Conservation (phyloP, 2,113 vertebrate genomes). For the Rhea pennata region DNA sequence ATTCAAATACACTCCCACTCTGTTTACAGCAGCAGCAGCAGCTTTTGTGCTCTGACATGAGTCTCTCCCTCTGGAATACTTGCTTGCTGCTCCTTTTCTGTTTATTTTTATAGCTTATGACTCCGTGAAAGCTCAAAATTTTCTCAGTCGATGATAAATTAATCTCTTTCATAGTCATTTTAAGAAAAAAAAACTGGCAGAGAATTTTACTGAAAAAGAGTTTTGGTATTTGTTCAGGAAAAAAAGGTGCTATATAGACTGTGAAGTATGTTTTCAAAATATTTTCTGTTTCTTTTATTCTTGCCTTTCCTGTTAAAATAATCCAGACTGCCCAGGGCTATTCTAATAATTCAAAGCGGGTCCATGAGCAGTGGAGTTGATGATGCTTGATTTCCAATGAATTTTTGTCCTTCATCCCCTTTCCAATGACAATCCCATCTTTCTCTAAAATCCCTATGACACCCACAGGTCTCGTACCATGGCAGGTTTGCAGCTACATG, state of each 20-base stretch:
- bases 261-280: not conserved
- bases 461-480: accelerated
- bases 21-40: not conserved
- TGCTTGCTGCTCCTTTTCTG: not conserved
- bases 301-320: not conserved
- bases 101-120: not conserved
- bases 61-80: not conserved
- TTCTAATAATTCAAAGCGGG: not conserved
- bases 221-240: not conserved
- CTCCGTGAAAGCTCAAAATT: not conserved
- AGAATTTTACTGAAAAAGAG: not conserved
- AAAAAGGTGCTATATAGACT: not conserved
- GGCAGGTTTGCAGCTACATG: not conserved
- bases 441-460: not conserved
- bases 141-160: not conserved
- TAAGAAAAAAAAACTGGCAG: not conserved
- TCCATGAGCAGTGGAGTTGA: not conserved
- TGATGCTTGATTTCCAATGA: not conserved
- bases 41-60: not conserved
- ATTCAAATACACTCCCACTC: not conserved
- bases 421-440: not conserved
- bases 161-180: not conserved
- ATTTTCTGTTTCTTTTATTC: not conserved
- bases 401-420: not conserved
- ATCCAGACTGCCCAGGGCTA: not conserved